phyloP scores from a whole-genome alignment of 2,888 invertebrate genomes.

The Dorcus hopei region DNA sequence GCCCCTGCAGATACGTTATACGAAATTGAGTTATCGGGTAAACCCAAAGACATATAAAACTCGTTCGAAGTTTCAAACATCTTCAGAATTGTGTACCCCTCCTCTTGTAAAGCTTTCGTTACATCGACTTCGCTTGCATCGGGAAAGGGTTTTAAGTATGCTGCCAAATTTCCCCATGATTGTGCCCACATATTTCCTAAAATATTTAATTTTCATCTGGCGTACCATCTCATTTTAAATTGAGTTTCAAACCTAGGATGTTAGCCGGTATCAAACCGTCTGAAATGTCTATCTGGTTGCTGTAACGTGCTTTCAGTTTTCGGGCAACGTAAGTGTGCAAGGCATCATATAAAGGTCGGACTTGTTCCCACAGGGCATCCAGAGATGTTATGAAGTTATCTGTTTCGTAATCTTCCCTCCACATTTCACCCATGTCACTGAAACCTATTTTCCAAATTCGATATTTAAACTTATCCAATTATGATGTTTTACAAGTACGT shows the following conservation, averaged over 20 bases:
- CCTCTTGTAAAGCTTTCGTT: constrained; percentile 50
- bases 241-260: constrained; percentile 55
- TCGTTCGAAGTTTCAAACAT: constrained; percentile 61
- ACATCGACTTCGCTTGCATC: constrained; percentile 50
- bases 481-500: neutral
- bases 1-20: constrained; percentile 54
- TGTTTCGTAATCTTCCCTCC: constrained; percentile 53
- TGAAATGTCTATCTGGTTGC: constrained; percentile 47
- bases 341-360: constrained; percentile 61
- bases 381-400: constrained; percentile 43
- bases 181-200: constrained; percentile 67
- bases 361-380: constrained; percentile 54
- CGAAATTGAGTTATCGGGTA: constrained; percentile 57
- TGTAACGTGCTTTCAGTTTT: constrained; percentile 55
- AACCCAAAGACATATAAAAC: constrained; percentile 59
- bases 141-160: constrained; percentile 54
- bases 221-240: neutral
- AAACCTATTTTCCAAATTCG: constrained; percentile 37
- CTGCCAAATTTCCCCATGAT: constrained; percentile 55
- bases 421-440: constrained; percentile 52
- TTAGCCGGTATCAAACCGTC: constrained; percentile 66
- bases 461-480: neutral
- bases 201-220: neutral
- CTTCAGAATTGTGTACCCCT: constrained; percentile 48
- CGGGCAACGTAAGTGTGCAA: constrained; percentile 62